A percentile compares a stretch with the other conserved stretches of the same genome.
phyloP scores from a whole-genome alignment of 2,113 vertebrate species.

The Hemiprocne comata region DNA sequence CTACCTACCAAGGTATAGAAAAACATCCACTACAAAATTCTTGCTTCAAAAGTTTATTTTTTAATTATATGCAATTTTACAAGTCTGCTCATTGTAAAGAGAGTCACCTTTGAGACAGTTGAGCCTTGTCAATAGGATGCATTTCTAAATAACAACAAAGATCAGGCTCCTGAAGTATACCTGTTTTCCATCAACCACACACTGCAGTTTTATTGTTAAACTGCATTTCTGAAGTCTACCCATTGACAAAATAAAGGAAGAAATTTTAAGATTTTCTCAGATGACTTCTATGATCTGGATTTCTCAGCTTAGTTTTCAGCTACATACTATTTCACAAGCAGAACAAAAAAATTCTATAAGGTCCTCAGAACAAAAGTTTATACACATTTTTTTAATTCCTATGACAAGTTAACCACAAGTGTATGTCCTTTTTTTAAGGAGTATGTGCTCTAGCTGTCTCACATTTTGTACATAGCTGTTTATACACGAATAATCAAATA shows the following conservation, averaged over 20 bases:
- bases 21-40: background rate
- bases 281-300: too few species aligned
- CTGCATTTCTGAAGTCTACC: background rate
- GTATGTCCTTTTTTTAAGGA: background rate
- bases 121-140: background rate
- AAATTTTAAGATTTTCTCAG: background rate
- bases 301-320: too few species aligned
- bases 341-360: rapidly evolving
- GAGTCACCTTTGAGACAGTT: background rate
- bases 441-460: background rate
- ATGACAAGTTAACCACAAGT: background rate
- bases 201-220: background rate
- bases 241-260: background rate
- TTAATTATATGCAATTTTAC: background rate
- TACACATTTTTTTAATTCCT: background rate
- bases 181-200: background rate
- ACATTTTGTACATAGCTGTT: background rate
- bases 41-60: background rate
- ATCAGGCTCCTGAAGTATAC: background rate
- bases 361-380: background rate
- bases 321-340: background rate
- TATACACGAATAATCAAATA: slow-evolving; percentile 22
- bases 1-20: background rate
- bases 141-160: background rate
- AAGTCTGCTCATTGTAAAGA: background rate